A percentile compares a stretch with the other conserved stretches of the same genome.
phyloP scores from a whole-genome alignment of 2,888 invertebrate species.

The Panzeria rudis region DNA sequence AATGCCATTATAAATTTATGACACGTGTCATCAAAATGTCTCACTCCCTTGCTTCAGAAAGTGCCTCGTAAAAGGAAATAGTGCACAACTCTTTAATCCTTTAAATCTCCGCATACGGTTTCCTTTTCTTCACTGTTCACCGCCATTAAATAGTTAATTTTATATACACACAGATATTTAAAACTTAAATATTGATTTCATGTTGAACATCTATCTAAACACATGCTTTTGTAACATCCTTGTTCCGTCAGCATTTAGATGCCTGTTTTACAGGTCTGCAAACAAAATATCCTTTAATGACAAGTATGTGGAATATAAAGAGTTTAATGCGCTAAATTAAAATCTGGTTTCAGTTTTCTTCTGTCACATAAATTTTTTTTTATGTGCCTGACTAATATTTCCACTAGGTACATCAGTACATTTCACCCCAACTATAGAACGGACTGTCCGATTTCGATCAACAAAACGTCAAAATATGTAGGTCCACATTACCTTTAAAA shows the following conservation, averaged over 20 bases:
- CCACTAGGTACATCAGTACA: too few species aligned
- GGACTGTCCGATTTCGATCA: too few species aligned
- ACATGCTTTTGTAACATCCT: not conserved
- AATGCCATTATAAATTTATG: slow-evolving; percentile 38
- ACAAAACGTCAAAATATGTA: too few species aligned
- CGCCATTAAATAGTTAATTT: not conserved
- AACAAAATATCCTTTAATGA: too few species aligned
- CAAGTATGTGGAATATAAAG: too few species aligned
- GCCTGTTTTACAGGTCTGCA: too few species aligned
- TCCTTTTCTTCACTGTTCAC: not conserved
- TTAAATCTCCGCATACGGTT: not conserved
- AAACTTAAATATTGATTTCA: slow-evolving; percentile 16
- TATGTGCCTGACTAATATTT: too few species aligned
- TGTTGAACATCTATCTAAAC: not conserved
- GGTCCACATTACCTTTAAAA: too few species aligned
- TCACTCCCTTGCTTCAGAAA: not conserved
- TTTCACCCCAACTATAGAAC: too few species aligned
- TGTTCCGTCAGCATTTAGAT: not conserved
- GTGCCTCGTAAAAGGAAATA: slow-evolving; percentile 15
- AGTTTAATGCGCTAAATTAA: too few species aligned
- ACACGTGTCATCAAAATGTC: slow-evolving; percentile 22
- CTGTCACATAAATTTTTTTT: too few species aligned
- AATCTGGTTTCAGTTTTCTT: too few species aligned
- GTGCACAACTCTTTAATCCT: slow-evolving; percentile 16
- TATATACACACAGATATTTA: not conserved